A percentile compares a stretch with the other conserved stretches of the same genome.
Evolutionary conservation across 2,797 vertebrate species (phyloP).

Genomic region (Hipposideros larvatus): DNA sequence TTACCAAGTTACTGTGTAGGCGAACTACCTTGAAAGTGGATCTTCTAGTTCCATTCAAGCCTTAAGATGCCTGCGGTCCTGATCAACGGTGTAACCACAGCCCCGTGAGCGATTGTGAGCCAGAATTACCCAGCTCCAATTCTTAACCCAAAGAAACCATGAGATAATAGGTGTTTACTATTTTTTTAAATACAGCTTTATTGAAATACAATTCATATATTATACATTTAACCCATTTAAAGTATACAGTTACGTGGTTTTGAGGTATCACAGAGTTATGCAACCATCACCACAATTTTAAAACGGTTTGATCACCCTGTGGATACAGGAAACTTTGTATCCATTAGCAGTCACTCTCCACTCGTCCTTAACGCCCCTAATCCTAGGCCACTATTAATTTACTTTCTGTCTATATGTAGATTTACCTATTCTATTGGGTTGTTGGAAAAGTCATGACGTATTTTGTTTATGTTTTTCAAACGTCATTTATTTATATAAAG

Average conservation of each 20-base stretch:
- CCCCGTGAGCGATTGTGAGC: not conserved
- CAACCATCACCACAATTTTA: not conserved
- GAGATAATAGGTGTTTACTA: not conserved
- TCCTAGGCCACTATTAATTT: not conserved
- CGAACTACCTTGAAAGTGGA: not conserved
- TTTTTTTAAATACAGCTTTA: conserved; percentile 45
- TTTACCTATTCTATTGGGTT: not conserved
- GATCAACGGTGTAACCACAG: not conserved
- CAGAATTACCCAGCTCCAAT: conserved; percentile 1
- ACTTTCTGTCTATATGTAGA: not conserved
- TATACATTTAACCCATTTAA: not conserved
- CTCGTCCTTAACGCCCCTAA: no score
- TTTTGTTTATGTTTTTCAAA: no score
- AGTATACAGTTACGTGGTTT: not conserved
- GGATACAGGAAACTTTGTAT: not conserved
- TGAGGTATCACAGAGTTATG: not conserved
- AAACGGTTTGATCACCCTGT: not conserved
- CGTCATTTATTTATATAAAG: no score
- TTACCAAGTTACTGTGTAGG: not conserved
- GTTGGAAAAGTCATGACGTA: no score
- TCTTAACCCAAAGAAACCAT: conserved; percentile 37
- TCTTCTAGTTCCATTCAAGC: not conserved
- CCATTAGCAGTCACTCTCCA: not conserved
- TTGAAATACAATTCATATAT: not conserved
- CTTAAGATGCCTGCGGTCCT: not conserved